Evolutionary conservation across 37 sponge, comb jelly and placozoan species (phyloP), one percentile per base, ranked within the genome.

Genomic region (Diacarnus erythraeanus): DNA sequence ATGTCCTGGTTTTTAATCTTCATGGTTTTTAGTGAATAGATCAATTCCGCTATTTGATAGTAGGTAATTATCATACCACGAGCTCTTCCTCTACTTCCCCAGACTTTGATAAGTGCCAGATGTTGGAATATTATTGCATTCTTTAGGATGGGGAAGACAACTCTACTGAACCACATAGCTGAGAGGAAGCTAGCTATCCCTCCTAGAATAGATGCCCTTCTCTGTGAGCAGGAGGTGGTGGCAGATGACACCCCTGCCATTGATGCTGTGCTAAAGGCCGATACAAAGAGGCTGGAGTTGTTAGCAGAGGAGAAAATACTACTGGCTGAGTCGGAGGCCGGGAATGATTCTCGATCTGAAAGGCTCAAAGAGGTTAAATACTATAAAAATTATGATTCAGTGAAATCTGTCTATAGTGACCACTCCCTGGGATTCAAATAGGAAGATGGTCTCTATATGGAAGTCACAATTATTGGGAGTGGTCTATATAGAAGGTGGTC

Each of bases 201-300:
- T 40, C 82, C 94, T 0, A 87, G 88, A 64, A 97, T 97, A 18
- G 98, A 97, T 59, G 89, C 95, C 9, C 88, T 97, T 39, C 78
- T 83, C 30, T 97, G 98, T 78, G 98, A 97, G 56, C 98, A 97
- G 84, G 95, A 95, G 84, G 95, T 97, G 57, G 59, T 54, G 64
- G 88, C 88, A n/a, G 89, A 88, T 38, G 94, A 90, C 61, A 91
- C 88, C 15, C 84, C 95, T 26, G 98, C 98, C 37, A 82, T 95
- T 31, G 80, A 97, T 23, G 91, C 93, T 42, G 95, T 97, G n/a
- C 81, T 97, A 40, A 90, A 72, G 27, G 86, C 96, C 5, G 95
- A 97, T 79, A 74, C 39, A 29, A 95, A 95, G 78, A 54, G 95
- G 71, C 66, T 90, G 22, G 31, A 77, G 6, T 82, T 97, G 22